A percentile compares a stretch with the other conserved stretches of the same genome.
These are phyloP conservation scores for Drosophila kurseongensis DNA, from an alignment of 1,140 invertebrate species.

Conservation along the genomic window DNA sequence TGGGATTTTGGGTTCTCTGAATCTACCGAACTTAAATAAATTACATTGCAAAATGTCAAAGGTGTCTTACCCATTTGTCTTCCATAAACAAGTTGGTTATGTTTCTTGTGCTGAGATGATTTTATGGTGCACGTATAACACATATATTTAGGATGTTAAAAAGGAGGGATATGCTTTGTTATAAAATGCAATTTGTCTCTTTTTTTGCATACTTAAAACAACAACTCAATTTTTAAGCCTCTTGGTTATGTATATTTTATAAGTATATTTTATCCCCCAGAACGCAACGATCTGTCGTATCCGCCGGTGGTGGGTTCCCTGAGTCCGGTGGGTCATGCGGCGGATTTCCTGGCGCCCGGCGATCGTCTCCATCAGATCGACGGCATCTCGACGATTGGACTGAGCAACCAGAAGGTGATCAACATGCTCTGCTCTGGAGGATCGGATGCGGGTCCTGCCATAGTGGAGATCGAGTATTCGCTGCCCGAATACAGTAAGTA, in stretches of 20 bases:
- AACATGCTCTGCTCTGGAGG: constrained; percentile 87
- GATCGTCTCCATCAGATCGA: constrained; percentile 93
- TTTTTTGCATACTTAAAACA: no score
- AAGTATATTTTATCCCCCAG: constrained; percentile 26
- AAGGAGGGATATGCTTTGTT: no score
- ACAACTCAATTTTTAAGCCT: no score
- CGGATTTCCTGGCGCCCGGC: constrained; percentile 88
- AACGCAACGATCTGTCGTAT: constrained; percentile 83
- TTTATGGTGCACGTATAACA: no score
- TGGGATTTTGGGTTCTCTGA: no score
- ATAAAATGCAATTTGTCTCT: no score
- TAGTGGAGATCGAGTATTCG: constrained; percentile 93
- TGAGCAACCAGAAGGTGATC: constrained; percentile 92
- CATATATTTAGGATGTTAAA: no score
- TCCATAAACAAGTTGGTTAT: no score
- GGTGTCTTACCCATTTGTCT: no score
- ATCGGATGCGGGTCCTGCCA: constrained; percentile 88
- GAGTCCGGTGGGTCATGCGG: constrained; percentile 81
- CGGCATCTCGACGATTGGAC: constrained; percentile 90
- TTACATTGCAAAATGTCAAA: no score
- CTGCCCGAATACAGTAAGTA: constrained; percentile 90
- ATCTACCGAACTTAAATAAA: no score
- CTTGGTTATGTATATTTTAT: neutral
- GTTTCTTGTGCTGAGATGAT: no score
- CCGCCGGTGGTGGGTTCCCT: constrained; percentile 82